phyloP scores from a whole-genome alignment of 2,113 vertebrate genomes.

The Poecilia latipinna region DNA sequence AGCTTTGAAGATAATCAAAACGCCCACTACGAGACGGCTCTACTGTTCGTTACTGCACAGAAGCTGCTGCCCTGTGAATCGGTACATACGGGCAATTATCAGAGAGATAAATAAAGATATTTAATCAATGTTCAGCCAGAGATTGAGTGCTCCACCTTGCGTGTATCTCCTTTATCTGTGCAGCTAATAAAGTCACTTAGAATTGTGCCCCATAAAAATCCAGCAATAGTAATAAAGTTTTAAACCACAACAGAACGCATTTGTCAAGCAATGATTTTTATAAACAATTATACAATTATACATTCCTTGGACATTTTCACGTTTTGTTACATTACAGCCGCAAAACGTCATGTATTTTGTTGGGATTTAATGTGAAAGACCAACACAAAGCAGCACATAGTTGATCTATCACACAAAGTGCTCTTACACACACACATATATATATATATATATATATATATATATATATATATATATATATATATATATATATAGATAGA shows the following conservation, averaged over 20 bases:
- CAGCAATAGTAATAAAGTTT: neutral
- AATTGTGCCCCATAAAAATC: constrained; percentile 1
- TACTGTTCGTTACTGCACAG: constrained; percentile 35
- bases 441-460: no score
- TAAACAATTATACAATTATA: neutral
- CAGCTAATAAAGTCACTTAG: neutral
- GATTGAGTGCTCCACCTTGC: neutral
- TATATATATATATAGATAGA: no score
- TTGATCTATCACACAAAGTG: no score
- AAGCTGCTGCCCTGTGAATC: constrained; percentile 9
- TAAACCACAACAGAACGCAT: neutral
- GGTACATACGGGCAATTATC: constrained; percentile 4
- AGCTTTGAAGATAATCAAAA: neutral
- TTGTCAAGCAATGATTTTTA: neutral
- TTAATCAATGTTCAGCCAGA: constrained; percentile 10
- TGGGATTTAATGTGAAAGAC: no score
- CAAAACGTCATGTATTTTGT: no score
- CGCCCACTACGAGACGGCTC: neutral
- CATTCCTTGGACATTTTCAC: no score
- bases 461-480: no score
- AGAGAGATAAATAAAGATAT: constrained; percentile 1
- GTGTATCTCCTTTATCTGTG: constrained; percentile 19
- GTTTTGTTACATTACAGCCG: no score
- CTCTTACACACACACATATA: no score
- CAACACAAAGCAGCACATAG: no score